Conservation (phyloP, 2,113 vertebrate species). For the Phalacrocorax aristotelis region DNA sequence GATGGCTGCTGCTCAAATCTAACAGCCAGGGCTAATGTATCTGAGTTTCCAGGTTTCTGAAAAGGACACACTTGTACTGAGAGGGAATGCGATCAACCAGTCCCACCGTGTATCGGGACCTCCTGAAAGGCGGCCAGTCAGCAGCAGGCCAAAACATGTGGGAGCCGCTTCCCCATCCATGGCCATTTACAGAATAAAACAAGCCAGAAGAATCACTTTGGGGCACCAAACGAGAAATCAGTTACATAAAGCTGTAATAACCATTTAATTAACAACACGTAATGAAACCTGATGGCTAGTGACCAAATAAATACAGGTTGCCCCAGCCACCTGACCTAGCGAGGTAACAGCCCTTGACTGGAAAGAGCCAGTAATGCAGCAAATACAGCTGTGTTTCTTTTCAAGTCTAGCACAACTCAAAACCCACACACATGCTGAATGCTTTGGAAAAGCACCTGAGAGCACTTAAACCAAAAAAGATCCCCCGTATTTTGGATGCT, state of each 20-base stretch:
- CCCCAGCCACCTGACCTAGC: background rate
- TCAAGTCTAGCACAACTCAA: background rate
- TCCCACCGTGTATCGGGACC: rapidly evolving
- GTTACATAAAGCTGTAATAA: background rate
- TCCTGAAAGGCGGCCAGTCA: background rate
- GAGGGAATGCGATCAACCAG: background rate
- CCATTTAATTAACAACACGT: background rate
- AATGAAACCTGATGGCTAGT: background rate
- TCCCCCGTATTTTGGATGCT: background rate
- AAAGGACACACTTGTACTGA: background rate
- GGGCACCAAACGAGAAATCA: background rate
- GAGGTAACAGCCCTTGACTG: background rate
- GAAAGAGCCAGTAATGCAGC: background rate
- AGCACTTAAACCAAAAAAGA: background rate
- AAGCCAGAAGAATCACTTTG: background rate
- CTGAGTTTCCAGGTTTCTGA: background rate
- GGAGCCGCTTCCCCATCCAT: background rate
- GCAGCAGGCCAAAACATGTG: background rate
- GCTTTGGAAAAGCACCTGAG: background rate
- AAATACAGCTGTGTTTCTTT: background rate
- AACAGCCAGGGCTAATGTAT: background rate
- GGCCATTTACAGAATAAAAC: background rate
- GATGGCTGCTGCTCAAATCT: background rate
- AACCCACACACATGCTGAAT: background rate
- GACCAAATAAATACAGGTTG: background rate